Evolutionary conservation across 2,888 invertebrate species (phyloP).

Genomic region (Acrobeloides nanus): DNA sequence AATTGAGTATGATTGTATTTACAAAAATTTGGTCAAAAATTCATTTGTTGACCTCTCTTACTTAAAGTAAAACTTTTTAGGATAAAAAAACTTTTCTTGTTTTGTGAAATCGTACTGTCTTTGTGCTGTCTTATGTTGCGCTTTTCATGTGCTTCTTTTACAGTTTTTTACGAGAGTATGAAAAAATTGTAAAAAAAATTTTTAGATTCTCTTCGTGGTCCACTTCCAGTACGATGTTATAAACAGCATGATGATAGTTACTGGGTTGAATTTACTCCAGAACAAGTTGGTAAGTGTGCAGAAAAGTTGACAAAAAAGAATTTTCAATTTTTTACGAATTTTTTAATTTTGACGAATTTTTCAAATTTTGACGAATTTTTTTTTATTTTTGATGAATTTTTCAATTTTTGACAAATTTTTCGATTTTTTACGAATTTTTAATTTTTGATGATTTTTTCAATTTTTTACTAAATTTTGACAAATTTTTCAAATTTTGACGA

Average conservation of each 20-base stretch:
- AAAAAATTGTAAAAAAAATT: slow-evolving; percentile 7
- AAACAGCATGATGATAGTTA: slow-evolving; percentile 90
- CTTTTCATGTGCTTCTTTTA: slow-evolving; percentile 20
- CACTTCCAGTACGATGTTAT: slow-evolving; percentile 75
- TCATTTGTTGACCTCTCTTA: too few relatives aligned
- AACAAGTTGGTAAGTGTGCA: slow-evolving; percentile 53
- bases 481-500: too few relatives aligned
- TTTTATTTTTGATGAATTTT: background rate
- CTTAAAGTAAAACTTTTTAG: too few relatives aligned
- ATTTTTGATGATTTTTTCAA: too few relatives aligned
- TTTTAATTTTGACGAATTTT: too few relatives aligned
- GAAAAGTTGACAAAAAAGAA: slow-evolving; percentile 5
- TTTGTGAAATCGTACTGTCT: slow-evolving; percentile 10
- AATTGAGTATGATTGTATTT: too few relatives aligned
- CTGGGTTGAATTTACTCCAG: slow-evolving; percentile 73
- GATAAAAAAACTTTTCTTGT: too few relatives aligned
- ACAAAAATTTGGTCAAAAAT: too few relatives aligned
- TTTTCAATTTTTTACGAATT: slow-evolving; percentile 6
- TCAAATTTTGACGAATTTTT: too few relatives aligned
- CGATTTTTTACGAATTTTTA: slow-evolving; percentile 6
- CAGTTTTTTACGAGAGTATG: background rate
- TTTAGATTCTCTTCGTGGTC: slow-evolving; percentile 54
- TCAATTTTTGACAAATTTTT: slow-evolving; percentile 10
- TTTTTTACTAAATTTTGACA: too few relatives aligned
- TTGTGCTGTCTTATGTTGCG: slow-evolving; percentile 36